Base-by-base conservation (phyloP, 2,888 invertebrate genomes). In the Craniophora ligustri region DNA sequence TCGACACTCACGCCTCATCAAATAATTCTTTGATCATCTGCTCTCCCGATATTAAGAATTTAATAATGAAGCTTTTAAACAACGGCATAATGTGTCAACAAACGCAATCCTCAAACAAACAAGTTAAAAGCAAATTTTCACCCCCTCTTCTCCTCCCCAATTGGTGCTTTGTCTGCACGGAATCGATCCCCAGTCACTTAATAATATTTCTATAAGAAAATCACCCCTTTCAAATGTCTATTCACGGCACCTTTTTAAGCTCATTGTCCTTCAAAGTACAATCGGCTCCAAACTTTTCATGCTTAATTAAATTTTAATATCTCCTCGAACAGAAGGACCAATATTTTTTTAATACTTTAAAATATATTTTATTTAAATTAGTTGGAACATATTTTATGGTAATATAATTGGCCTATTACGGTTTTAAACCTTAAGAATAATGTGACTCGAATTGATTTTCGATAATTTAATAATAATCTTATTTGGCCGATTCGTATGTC, bases 131-230 rank as follows among this genome's bases (percentile, higher is more conserved):
- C 76, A 77, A 84, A 86, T 82, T 79, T 81, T 76, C 79, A 72
- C 73, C 75, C 72, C 47, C 67, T 31, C 15, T 35, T 34, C 75
- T 73, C 71, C 74, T 68, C 49, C 61, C 58, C 58, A 60, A 71
- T 74, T 61, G 70, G 46, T 65, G 72, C 76, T 79, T 87, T 87
- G 88, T 78, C 78, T 78, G 77, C 56, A 69, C 61, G 78, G 81
- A 84, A 91, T 89, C 90, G 86, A 91, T 87, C 78, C 78, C 71
- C 77, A 74, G 78, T 82, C 86, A 83, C 86, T 86, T 82, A 85
- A 88, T 88, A 88, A 86, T 89, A 88, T 88, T 90, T 85, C 86
- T 81, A 82, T 86, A 82, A 84, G 87, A 85, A 81, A 83, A 85
- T 86, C 81, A 82, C 83, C 84, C 60, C 58, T 60, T 48, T 39